Evolutionary conservation across 2,797 vertebrate species (phyloP).

Genomic region (Halcyon leucocephala): DNA sequence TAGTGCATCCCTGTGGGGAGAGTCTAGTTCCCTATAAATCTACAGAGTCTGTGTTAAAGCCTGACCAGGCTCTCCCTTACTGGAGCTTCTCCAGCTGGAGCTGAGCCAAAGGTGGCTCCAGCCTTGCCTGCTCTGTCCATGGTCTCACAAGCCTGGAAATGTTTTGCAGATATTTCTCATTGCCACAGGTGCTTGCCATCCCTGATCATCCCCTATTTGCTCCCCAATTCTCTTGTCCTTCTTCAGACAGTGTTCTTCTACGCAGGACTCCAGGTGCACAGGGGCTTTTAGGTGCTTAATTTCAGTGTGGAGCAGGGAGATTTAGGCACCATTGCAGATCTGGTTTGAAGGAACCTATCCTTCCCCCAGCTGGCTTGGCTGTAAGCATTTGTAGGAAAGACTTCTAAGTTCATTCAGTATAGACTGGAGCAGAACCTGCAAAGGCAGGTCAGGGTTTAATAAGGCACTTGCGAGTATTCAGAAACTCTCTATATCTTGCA

Average conservation of each 20-base stretch:
- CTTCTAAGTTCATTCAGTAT: neutral
- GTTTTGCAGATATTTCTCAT: neutral
- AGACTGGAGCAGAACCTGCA: neutral
- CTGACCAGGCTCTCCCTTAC: fast-evolving
- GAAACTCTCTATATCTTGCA: neutral
- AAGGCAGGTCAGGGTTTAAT: neutral
- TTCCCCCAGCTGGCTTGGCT: fast-evolving
- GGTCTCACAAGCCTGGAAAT: neutral
- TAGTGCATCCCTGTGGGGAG: neutral
- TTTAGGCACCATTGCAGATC: neutral
- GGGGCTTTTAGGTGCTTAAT: neutral
- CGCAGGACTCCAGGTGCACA: neutral
- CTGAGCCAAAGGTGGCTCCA: neutral
- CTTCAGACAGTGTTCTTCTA: neutral
- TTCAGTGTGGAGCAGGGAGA: neutral
- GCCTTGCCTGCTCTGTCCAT: neutral
- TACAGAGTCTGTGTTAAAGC: fast-evolving
- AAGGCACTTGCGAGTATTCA: neutral
- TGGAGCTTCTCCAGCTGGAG: neutral
- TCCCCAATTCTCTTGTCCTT: neutral
- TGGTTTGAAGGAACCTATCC: neutral
- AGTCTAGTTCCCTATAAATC: neutral
- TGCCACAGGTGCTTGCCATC: neutral
- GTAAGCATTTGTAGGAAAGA: neutral
- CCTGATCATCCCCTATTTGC: neutral